Conservation (phyloP, 2,888 invertebrate genomes). For the Cecidostiba fungosa region DNA sequence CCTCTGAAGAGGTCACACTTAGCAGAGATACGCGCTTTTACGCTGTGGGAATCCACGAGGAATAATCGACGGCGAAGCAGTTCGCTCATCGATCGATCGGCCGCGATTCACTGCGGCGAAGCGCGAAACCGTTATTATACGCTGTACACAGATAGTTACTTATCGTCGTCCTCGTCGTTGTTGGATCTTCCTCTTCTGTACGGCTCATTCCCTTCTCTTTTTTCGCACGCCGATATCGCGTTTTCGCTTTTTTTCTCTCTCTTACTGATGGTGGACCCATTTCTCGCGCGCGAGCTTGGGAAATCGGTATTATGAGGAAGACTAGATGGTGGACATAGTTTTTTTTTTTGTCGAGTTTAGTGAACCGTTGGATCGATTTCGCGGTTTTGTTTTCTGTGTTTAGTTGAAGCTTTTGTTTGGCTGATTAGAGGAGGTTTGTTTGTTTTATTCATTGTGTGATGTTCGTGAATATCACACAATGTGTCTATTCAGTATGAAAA, state of each 20-base stretch:
- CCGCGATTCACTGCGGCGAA: neutral
- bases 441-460: neutral
- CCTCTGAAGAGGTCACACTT: neutral
- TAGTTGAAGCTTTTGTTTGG: neutral
- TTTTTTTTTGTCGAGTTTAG: neutral
- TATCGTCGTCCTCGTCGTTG: neutral
- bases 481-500: neutral
- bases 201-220: neutral
- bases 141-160: conserved; percentile 9
- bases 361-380: neutral
- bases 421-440: neutral
- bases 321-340: neutral
- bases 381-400: neutral
- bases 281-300: conserved; percentile 25
- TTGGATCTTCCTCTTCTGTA: neutral
- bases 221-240: neutral
- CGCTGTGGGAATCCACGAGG: conserved; percentile 6
- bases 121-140: conserved; percentile 21
- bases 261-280: conserved; percentile 4
- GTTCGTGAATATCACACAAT: too few relatives aligned
- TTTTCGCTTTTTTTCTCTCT: neutral
- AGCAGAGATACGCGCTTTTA: neutral
- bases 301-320: neutral
- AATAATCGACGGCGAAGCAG: neutral
- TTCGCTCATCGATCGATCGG: conserved; percentile 20